phyloP scores from a whole-genome alignment of 2,113 vertebrate genomes.

The Labeo catla region DNA sequence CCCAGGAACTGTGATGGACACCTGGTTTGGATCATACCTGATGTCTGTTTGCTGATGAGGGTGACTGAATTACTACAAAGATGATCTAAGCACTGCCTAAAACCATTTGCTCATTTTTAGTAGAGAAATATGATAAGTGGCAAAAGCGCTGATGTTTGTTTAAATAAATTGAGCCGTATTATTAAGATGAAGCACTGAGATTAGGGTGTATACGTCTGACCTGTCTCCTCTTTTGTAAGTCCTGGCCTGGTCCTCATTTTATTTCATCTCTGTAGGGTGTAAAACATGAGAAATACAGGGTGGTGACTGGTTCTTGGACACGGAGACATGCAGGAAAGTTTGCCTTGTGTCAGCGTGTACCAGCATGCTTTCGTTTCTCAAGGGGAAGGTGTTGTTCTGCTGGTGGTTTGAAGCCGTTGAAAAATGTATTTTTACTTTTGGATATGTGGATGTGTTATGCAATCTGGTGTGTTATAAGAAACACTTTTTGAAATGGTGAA shows the following conservation, averaged over 20 bases:
- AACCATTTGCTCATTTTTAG: background rate
- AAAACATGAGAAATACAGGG: background rate
- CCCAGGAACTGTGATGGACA: background rate
- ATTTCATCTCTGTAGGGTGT: background rate
- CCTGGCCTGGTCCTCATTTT: background rate
- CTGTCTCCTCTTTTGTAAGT: background rate
- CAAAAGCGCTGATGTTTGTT: background rate
- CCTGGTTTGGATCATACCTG: background rate
- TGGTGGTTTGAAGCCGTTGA: background rate
- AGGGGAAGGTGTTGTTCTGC: constrained; percentile 28
- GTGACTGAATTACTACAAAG: background rate
- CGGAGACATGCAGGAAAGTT: constrained; percentile 8
- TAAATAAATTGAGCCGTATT: background rate
- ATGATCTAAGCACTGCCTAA: background rate
- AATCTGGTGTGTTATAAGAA: constrained; percentile 9
- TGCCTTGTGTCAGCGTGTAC: constrained; percentile 33
- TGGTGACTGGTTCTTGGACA: background rate
- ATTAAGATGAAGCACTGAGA: background rate
- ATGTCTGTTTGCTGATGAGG: background rate
- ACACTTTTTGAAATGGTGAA: background rate
- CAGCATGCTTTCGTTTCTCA: constrained; percentile 12
- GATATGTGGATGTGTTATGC: constrained; percentile 3
- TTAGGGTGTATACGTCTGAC: background rate
- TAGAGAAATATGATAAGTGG: background rate
- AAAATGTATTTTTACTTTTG: constrained; percentile 28